Conservation (phyloP, 2,113 vertebrate species). For the Capreolus pygargus region DNA sequence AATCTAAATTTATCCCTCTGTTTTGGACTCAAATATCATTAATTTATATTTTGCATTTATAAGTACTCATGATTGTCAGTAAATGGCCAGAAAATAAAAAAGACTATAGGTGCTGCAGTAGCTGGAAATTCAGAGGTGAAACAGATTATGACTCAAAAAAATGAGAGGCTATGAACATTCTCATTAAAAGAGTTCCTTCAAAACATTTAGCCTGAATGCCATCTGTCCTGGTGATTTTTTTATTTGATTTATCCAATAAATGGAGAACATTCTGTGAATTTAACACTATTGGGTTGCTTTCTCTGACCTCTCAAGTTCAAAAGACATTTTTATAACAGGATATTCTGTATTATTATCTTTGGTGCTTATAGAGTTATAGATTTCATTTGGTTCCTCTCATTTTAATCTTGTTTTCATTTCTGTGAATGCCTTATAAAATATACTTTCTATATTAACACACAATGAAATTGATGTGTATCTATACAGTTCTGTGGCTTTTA, state of each 20-base stretch:
- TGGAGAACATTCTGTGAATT: neutral
- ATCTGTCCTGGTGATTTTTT: neutral
- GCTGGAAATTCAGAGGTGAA: neutral
- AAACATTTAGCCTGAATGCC: neutral
- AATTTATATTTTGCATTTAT: slow-evolving; percentile 4
- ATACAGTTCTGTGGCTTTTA: neutral
- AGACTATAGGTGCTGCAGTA: neutral
- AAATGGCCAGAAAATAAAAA: neutral
- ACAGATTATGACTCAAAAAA: neutral
- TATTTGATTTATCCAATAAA: neutral
- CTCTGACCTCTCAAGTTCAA: neutral
- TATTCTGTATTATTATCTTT: neutral
- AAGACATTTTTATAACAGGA: neutral
- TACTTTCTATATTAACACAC: neutral
- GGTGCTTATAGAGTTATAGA: neutral
- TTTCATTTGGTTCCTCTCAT: neutral
- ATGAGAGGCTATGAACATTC: neutral
- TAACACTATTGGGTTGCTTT: neutral
- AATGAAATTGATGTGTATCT: neutral
- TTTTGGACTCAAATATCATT: neutral
- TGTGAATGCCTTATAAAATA: neutral
- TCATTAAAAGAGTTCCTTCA: neutral
- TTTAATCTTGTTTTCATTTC: neutral
- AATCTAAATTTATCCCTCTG: neutral
- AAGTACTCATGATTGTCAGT: neutral